Evolutionary conservation across 1,140 invertebrate genomes (phyloP), one percentile per base, ranked within the genome.

Genomic region (Drosophila rufa): DNA sequence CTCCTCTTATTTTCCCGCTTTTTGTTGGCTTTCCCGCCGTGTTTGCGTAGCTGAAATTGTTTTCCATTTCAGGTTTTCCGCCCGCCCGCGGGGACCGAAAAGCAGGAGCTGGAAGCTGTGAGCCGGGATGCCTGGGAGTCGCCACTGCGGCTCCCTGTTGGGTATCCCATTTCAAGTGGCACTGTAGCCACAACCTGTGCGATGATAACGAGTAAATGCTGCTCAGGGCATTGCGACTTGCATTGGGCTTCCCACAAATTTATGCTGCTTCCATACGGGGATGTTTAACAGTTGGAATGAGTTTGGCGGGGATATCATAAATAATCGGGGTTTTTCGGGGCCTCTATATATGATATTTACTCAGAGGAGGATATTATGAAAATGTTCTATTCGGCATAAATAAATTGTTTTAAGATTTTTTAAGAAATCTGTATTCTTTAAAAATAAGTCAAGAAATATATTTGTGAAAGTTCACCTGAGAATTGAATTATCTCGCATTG

Each of bases 1-100:
- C 30, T 17, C 36, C 30, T 17, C 36, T 42, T 51, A 36, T 64
- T 67, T 67, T 65, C 4, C 22, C 33, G 11, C 17, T 36, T 65
- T 70, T 30, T 56, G 67, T 62, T 67, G 40, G 70, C 62, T 59
- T 73, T 60, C 38, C 30, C 67, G 69, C 47, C 58, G 76, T 87
- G 83, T 87, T 87, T 87, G 83, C 83, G 64, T 77, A 70, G 76
- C 71, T 87, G 84, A 87, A 87, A 87, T 87, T 87, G 83, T 87
- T 87, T 87, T 87, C 83, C 79, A 87, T 87, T 87, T 87, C 79
- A 87, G 83, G 79, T 82, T 77, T 71, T 43, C 45, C 38, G 67
- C 48, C 64, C 71, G 59, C 75, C 70, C 79, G 53, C 57, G 58
- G 60, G 48, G 53, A 53, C 27, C 45, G 46, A 60, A 51, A 73